phyloP scores from a whole-genome alignment of 1,140 invertebrate genomes.

The Alviniconcha marisindica region DNA sequence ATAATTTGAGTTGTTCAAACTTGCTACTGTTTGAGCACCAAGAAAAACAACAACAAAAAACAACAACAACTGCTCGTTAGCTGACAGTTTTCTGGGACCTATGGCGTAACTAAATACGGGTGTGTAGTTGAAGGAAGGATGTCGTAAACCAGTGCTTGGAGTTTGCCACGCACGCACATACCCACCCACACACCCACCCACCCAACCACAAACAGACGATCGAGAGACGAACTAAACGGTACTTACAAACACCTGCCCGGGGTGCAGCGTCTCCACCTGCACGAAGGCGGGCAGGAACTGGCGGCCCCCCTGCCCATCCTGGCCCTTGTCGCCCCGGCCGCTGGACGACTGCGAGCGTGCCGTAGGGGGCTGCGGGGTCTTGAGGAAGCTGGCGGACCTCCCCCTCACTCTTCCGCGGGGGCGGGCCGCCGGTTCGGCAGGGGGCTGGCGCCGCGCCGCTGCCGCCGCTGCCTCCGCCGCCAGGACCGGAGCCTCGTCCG shows the following conservation, averaged over 20 bases:
- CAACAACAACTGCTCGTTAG: no score
- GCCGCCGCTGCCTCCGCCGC: background rate
- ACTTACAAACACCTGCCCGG: constrained; percentile 72
- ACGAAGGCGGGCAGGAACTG: constrained; percentile 68
- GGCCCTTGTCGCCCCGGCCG: constrained; percentile 1
- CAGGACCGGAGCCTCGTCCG: background rate
- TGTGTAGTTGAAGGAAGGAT: no score
- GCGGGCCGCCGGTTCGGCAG: background rate
- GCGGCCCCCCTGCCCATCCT: constrained; percentile 46
- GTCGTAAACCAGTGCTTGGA: no score
- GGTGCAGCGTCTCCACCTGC: constrained; percentile 69
- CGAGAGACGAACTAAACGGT: background rate
- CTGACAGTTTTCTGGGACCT: no score
- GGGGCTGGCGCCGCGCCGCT: background rate
- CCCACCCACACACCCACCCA: no score
- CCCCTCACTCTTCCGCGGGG: background rate
- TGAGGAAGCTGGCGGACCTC: constrained; percentile 46
- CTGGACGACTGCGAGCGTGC: constrained; percentile 20
- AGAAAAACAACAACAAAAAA: no score
- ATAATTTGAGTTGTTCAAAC: no score
- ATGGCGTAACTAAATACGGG: no score
- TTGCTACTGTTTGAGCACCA: no score
- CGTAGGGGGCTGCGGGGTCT: constrained; percentile 36
- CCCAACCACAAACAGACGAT: no score
- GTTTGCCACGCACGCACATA: no score